These are phyloP conservation scores for Shargacucullia verbasci DNA, from an alignment of 2,888 invertebrate species.

Conservation along the genomic window DNA sequence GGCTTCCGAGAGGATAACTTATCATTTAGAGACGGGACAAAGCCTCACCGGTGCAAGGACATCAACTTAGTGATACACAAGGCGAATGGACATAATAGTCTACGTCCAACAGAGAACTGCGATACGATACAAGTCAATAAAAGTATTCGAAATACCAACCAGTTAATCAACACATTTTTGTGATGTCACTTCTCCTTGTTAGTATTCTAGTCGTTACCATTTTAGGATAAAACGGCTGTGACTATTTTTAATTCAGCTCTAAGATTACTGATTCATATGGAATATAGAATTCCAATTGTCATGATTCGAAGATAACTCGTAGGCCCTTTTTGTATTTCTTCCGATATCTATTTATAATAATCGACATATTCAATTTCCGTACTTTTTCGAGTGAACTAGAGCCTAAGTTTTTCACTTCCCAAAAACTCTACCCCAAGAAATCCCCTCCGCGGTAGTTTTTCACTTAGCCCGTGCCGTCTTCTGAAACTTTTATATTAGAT, in stretches of 20 bases:
- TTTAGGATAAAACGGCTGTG: conserved; percentile 10
- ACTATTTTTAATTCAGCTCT: conserved; percentile 5
- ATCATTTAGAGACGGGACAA: too few species aligned
- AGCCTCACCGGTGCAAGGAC: too few species aligned
- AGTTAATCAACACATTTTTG: conserved; percentile 6
- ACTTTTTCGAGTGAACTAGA: conserved; percentile 36
- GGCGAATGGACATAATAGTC: too few species aligned
- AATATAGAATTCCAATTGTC: not conserved
- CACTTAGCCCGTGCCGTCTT: conserved; percentile 62
- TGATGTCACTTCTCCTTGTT: conserved; percentile 32
- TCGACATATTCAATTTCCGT: conserved; percentile 24
- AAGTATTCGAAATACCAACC: too few species aligned
- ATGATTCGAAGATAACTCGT: conserved; percentile 7
- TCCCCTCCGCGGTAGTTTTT: conserved; percentile 66
- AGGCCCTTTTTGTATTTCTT: not conserved
- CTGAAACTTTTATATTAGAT: conserved; percentile 71
- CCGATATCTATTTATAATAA: conserved; percentile 28
- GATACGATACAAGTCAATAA: too few species aligned
- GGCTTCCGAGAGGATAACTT: too few species aligned
- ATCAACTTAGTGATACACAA: too few species aligned
- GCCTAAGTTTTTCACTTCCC: conserved; percentile 52
- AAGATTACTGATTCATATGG: too few species aligned
- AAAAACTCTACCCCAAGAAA: conserved; percentile 50
- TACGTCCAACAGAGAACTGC: too few species aligned
- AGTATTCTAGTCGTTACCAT: conserved; percentile 21